Percentiles rank a stretch among this genome's conserved stretches.
phyloP scores from a whole-genome alignment of 2,888 invertebrate genomes.

The Acanthacorydalis orientalis region DNA sequence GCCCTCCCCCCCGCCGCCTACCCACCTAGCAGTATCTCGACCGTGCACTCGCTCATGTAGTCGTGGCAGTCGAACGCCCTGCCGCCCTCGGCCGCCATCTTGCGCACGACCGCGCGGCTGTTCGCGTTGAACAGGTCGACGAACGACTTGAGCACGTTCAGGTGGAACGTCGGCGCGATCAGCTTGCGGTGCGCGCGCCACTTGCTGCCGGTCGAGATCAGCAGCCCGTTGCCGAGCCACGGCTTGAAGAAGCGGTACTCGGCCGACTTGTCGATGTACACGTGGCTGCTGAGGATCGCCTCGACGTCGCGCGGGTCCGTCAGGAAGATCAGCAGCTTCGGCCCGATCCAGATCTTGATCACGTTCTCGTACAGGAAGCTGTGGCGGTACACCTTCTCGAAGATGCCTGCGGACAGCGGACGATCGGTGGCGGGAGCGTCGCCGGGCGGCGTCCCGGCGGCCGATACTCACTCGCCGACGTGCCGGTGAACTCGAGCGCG shows the following conservation, averaged over 20 bases:
- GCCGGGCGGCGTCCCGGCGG: no score
- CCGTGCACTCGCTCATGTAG: conserved; percentile 72
- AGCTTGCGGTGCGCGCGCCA: conserved; percentile 74
- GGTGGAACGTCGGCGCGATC: conserved; percentile 76
- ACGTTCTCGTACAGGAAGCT: conserved; percentile 39
- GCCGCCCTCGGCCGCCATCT: conserved; percentile 50
- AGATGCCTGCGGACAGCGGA: conserved; percentile 50
- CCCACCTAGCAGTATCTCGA: conserved; percentile 59
- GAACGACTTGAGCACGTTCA: conserved; percentile 74
- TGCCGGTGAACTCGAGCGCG: conserved; percentile 54
- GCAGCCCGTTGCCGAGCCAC: conserved; percentile 68
- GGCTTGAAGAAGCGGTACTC: conserved; percentile 70
- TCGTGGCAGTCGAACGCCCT: conserved; percentile 64
- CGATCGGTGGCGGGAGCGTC: background rate
- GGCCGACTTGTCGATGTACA: conserved; percentile 62
- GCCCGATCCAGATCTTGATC: conserved; percentile 59
- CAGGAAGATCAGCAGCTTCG: conserved; percentile 55
- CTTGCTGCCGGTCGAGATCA: conserved; percentile 65
- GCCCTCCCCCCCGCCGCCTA: no score
- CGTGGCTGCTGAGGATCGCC: conserved; percentile 59
- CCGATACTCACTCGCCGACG: conserved; percentile 43
- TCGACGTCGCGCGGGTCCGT: conserved; percentile 64
- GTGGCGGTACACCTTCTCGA: conserved; percentile 38
- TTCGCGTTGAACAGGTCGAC: conserved; percentile 74
- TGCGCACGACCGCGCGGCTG: conserved; percentile 55